These are phyloP conservation scores for Battus philenor DNA, from an alignment of 1,140 invertebrate species.

Conservation along the genomic window DNA sequence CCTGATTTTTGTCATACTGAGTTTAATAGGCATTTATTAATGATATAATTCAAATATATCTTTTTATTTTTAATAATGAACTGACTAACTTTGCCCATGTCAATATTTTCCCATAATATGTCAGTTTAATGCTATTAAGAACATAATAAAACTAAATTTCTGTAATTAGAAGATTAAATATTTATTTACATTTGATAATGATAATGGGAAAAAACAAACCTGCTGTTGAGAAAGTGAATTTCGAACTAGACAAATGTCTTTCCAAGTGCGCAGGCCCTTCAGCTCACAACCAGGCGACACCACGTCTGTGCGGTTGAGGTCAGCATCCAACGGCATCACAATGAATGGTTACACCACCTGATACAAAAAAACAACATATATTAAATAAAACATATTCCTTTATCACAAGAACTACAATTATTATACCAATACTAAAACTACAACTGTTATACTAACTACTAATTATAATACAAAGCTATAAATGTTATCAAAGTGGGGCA, in stretches of 20 bases:
- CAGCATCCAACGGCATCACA: slow-evolving; percentile 75
- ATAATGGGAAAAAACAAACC: slow-evolving; percentile 39
- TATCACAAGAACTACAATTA: background rate
- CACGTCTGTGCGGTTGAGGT: slow-evolving; percentile 71
- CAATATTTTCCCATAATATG: no score
- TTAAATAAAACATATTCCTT: background rate
- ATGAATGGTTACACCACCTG: slow-evolving; percentile 71
- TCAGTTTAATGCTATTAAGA: no score
- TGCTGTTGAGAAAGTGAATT: slow-evolving; percentile 71
- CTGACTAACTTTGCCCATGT: no score
- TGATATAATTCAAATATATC: no score
- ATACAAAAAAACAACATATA: slow-evolving; percentile 16
- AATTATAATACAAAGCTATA: no score
- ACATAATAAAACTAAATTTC: background rate
- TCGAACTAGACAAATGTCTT: slow-evolving; percentile 72
- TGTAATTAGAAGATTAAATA: no score
- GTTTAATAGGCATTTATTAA: no score
- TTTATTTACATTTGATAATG: no score
- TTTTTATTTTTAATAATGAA: no score
- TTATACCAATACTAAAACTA: slow-evolving; percentile 1
- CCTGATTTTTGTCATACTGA: no score
- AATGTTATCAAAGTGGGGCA: no score
- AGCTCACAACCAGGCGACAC: slow-evolving; percentile 70
- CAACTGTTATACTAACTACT: no score
- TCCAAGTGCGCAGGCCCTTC: slow-evolving; percentile 71